phyloP scores from a whole-genome alignment of 2,888 invertebrate genomes.

The Athrips mouffetella region DNA sequence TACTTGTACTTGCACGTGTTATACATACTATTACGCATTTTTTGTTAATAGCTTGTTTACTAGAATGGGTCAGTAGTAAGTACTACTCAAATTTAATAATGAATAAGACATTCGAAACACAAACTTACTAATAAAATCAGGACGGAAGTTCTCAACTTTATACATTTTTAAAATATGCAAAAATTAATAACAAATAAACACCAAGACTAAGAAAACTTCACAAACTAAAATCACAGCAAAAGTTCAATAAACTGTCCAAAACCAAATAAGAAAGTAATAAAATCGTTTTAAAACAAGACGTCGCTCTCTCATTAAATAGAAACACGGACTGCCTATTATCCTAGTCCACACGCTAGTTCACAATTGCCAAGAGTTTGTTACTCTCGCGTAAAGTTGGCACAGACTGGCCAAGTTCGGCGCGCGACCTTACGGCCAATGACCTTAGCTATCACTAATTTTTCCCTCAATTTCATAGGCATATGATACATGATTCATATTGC shows the following conservation, averaged over 20 bases:
- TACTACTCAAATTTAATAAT: no score
- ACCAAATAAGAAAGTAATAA: no score
- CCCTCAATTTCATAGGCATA: constrained; percentile 9
- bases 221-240: no score
- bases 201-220: no score
- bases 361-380: constrained; percentile 6
- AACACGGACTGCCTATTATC: background rate
- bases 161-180: background rate
- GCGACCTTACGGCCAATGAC: constrained; percentile 17
- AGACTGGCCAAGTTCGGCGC: constrained; percentile 11
- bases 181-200: background rate
- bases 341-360: background rate
- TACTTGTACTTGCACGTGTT: no score
- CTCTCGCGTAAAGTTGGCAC: constrained; percentile 8
- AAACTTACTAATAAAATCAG: constrained; percentile 3
- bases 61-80: no score
- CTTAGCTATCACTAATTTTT: constrained; percentile 16
- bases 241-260: no score
- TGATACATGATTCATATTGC: constrained; percentile 13
- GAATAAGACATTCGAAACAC: no score
- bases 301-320: background rate
- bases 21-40: no score
- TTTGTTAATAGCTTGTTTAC: no score
- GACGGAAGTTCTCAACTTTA: constrained; percentile 4
- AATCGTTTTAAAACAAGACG: background rate